These are phyloP conservation scores for Chloroceryle inda DNA, from an alignment of 2,797 vertebrate genomes.

Conservation along the genomic window DNA sequence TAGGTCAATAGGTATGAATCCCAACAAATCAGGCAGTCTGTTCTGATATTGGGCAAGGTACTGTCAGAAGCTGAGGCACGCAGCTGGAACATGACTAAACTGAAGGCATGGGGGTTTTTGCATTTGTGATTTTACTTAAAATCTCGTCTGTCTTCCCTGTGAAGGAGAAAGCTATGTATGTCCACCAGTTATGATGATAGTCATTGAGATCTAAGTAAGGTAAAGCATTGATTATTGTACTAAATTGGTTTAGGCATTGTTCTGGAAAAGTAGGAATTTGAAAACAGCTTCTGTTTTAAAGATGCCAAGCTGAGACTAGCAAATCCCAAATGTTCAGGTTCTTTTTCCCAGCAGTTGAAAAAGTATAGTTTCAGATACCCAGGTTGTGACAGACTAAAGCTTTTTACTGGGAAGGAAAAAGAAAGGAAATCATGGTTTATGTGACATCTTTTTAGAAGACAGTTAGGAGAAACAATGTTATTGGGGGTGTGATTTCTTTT, in stretches of 20 bases:
- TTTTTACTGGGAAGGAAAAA: neutral
- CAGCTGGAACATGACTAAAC: neutral
- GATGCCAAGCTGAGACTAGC: neutral
- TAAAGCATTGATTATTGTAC: neutral
- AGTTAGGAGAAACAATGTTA: neutral
- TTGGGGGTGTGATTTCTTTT: neutral
- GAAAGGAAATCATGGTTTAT: neutral
- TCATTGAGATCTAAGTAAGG: neutral
- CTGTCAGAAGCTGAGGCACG: neutral
- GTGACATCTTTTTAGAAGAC: neutral
- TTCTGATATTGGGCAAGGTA: neutral
- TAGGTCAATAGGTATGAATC: neutral
- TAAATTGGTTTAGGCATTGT: neutral
- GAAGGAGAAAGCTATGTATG: neutral
- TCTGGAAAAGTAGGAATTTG: neutral
- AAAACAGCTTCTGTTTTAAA: constrained; percentile 22
- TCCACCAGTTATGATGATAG: neutral
- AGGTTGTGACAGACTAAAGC: neutral
- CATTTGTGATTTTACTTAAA: neutral
- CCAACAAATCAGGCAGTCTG: neutral
- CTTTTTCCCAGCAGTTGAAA: neutral
- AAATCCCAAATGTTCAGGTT: neutral
- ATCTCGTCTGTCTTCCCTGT: neutral
- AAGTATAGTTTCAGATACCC: neutral
- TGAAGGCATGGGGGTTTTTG: neutral